These are phyloP conservation scores for Caenorhabditis latens DNA, from an alignment of 1,140 invertebrate genomes.

Conservation along the genomic window DNA sequence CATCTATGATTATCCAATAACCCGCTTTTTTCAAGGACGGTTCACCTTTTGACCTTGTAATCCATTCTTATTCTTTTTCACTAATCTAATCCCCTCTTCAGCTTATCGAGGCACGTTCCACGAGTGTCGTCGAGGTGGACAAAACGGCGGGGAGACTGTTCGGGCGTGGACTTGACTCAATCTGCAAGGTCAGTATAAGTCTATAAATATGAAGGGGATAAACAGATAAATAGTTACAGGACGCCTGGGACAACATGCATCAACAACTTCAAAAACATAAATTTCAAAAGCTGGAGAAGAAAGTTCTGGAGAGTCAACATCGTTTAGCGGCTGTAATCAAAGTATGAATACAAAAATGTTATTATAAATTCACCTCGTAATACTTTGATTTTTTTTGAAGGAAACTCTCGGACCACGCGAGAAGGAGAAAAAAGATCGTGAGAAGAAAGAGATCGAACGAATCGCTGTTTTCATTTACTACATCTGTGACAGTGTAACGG, in stretches of 20 bases:
- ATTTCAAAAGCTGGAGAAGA: conserved; percentile 15
- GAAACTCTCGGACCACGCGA: conserved; percentile 43
- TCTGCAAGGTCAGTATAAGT: conserved; percentile 44
- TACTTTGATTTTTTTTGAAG: not conserved
- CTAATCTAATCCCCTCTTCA: conserved; percentile 35
- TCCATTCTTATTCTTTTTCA: not conserved
- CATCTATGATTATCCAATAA: too few relatives aligned
- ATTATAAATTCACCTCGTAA: conserved; percentile 4
- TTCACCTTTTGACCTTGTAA: not conserved
- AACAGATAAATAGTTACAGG: conserved; percentile 15
- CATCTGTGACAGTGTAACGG: conserved; percentile 54
- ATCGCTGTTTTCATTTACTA: conserved; percentile 42
- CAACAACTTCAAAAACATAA: conserved; percentile 44
- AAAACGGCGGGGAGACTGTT: conserved; percentile 35
- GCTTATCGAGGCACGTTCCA: conserved; percentile 56
- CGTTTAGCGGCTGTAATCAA: conserved; percentile 16
- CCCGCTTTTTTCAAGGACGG: not conserved
- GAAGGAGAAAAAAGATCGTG: conserved; percentile 55
- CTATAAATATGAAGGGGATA: not conserved
- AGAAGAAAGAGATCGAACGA: conserved; percentile 56
- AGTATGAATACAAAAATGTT: not conserved
- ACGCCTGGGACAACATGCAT: conserved; percentile 55
- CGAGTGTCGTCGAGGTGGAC: conserved; percentile 52
- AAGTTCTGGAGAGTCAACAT: conserved; percentile 12
- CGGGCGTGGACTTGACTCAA: conserved; percentile 10